Percentiles rank a stretch among this genome's conserved stretches.
Conservation (phyloP, 2,797 vertebrate species). For the Hephaestus fuliginosus region DNA sequence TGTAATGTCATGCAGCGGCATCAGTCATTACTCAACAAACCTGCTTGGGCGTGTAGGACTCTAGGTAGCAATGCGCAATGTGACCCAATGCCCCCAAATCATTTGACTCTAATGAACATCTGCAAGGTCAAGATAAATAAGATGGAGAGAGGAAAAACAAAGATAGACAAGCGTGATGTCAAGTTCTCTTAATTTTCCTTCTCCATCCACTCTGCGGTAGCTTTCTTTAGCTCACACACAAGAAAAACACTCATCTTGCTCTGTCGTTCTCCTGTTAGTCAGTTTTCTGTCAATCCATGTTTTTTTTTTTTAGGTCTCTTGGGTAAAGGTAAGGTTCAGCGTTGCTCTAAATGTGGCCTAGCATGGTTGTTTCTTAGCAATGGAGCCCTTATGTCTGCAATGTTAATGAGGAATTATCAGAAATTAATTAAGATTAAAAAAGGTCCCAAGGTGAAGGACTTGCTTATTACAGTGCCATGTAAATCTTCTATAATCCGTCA, state of each 20-base stretch:
- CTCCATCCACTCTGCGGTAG: slow-evolving; percentile 1
- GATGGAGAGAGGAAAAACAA: background rate
- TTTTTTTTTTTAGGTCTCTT: slow-evolving; percentile 34
- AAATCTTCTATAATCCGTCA: slow-evolving; percentile 84
- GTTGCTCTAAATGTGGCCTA: slow-evolving; percentile 44
- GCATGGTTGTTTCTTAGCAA: slow-evolving; percentile 60
- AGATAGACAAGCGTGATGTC: background rate
- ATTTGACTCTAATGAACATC: slow-evolving; percentile 38
- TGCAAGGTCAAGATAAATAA: slow-evolving; percentile 47
- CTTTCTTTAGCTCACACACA: slow-evolving; percentile 12
- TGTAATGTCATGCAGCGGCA: slow-evolving; percentile 63
- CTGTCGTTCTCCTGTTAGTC: background rate
- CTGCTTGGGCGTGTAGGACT: slow-evolving; percentile 36
- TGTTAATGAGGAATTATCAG: slow-evolving; percentile 84
- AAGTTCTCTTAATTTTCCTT: slow-evolving; percentile 14
- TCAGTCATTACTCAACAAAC: slow-evolving; percentile 67
- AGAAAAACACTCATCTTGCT: background rate
- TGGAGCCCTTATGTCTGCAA: slow-evolving; percentile 64
- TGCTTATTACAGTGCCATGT: slow-evolving; percentile 79
- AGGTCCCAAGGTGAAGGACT: slow-evolving; percentile 83
- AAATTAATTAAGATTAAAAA: slow-evolving; percentile 87
- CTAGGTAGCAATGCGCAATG: slow-evolving; percentile 5
- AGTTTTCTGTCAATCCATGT: background rate
- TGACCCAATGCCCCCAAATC: slow-evolving; percentile 6
- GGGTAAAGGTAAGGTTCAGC: slow-evolving; percentile 18